Evolutionary conservation across 1,140 invertebrate genomes (phyloP).

Genomic region (Meloidogyne floridensis): DNA sequence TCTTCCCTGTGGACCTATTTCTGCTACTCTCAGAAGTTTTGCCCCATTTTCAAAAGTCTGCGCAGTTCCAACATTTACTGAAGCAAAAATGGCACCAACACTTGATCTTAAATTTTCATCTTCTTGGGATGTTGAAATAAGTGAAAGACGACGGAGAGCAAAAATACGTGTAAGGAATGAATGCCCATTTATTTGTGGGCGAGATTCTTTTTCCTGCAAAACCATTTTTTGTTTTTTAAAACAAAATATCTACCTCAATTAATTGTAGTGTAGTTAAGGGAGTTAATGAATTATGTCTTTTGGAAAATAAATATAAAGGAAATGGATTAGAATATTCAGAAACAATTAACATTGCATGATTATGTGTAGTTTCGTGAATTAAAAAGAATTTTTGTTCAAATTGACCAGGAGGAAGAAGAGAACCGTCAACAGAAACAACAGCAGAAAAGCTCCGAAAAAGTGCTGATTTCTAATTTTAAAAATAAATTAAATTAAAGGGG

Average conservation of each 20-base stretch:
- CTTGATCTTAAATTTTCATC: neutral
- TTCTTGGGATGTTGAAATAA: slow-evolving; percentile 12
- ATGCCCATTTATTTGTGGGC: slow-evolving; percentile 15
- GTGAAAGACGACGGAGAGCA: slow-evolving; percentile 17
- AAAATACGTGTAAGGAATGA: slow-evolving; percentile 19
- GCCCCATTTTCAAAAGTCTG: slow-evolving; percentile 20
- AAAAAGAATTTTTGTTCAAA: slow-evolving; percentile 24
- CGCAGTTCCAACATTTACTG: neutral
- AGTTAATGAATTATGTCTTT: slow-evolving; percentile 11
- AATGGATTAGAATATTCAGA: slow-evolving; percentile 23
- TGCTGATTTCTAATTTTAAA: slow-evolving; percentile 3
- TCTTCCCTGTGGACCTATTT: slow-evolving; percentile 9
- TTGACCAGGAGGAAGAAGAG: slow-evolving; percentile 13
- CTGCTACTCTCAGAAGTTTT: slow-evolving; percentile 16
- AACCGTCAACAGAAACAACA: slow-evolving; percentile 19
- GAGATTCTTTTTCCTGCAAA: slow-evolving; percentile 17
- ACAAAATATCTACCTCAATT: neutral
- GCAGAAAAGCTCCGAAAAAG: slow-evolving; percentile 22
- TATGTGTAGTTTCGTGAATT: slow-evolving; percentile 13
- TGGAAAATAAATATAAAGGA: slow-evolving; percentile 26
- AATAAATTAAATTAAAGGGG: neutral
- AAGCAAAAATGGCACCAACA: slow-evolving; percentile 19
- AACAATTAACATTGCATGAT: slow-evolving; percentile 7
- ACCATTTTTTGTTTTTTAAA: no score
- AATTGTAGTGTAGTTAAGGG: slow-evolving; percentile 25